Evolutionary conservation across 2,888 invertebrate genomes (phyloP).

Genomic region (Thereva nobilitata): DNA sequence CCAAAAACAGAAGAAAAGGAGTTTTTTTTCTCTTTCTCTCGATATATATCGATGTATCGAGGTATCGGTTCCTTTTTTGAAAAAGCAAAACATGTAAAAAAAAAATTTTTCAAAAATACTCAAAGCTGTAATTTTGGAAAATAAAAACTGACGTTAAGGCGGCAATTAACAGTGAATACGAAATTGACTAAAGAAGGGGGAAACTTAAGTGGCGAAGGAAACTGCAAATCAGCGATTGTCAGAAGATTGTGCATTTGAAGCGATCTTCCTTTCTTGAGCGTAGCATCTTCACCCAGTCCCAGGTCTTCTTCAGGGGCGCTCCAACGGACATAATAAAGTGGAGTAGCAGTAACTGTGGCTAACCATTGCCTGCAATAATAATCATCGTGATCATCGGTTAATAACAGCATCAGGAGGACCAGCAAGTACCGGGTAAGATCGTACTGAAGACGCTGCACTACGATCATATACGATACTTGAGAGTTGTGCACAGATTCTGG

Average conservation of each 20-base stretch:
- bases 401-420: slow-evolving; percentile 13
- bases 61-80: too few relatives aligned
- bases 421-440: too few relatives aligned
- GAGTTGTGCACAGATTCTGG: slow-evolving; percentile 4
- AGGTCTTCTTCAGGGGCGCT: background rate
- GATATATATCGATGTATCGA: too few relatives aligned
- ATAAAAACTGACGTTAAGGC: slow-evolving; percentile 26
- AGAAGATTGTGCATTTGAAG: background rate
- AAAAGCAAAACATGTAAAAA: too few relatives aligned
- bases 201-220: slow-evolving; percentile 22
- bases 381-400: slow-evolving; percentile 17
- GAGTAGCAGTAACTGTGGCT: background rate
- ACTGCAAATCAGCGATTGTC: slow-evolving; percentile 13
- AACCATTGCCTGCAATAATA: slow-evolving; percentile 21
- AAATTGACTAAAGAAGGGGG: background rate
- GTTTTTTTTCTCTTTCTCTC: too few relatives aligned
- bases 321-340: background rate
- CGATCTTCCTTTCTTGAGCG: background rate
- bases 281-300: background rate
- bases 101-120: background rate
- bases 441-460: too few relatives aligned
- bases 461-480: background rate
- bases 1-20: too few relatives aligned
- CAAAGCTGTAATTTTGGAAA: slow-evolving; percentile 25
- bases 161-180: slow-evolving; percentile 18